Percentiles rank a stretch among this genome's conserved stretches.
These are phyloP conservation scores for Nothoprocta perdicaria DNA, from an alignment of 2,113 vertebrate species.

Conservation along the genomic window DNA sequence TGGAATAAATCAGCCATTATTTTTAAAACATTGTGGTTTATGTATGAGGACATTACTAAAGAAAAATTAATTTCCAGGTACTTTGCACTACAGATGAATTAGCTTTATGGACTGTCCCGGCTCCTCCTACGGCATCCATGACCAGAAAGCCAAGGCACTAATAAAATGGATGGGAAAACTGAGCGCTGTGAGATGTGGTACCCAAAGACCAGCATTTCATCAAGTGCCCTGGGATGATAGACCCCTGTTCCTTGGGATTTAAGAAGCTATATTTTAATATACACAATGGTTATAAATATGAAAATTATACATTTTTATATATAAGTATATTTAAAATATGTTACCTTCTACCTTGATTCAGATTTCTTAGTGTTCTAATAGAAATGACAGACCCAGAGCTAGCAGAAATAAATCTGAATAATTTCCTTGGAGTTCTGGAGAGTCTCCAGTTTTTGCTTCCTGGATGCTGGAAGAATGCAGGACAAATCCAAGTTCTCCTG, in stretches of 20 bases:
- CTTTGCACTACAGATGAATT: background rate
- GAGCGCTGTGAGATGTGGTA: fast-evolving
- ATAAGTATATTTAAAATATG: background rate
- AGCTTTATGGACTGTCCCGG: background rate
- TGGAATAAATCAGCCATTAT: background rate
- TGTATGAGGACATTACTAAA: background rate
- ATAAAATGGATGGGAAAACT: background rate
- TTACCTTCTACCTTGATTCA: background rate
- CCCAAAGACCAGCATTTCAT: background rate
- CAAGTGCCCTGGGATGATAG: fast-evolving
- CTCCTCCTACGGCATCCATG: background rate
- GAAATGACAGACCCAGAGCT: background rate
- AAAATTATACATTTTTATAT: no score
- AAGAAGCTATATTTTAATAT: background rate
- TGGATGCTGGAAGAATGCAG: background rate
- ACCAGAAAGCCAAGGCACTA: background rate
- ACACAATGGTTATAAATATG: no score
- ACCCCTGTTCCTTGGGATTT: background rate
- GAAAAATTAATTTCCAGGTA: background rate
- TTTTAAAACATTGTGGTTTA: background rate
- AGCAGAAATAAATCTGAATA: background rate
- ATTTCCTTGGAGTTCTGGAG: background rate
- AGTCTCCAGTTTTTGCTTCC: background rate
- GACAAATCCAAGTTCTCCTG: background rate
- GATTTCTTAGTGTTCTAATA: background rate